Evolutionary conservation across 2,888 invertebrate species (phyloP), one percentile per base, ranked within the genome.

Genomic region (Dolichopus griseipennis): DNA sequence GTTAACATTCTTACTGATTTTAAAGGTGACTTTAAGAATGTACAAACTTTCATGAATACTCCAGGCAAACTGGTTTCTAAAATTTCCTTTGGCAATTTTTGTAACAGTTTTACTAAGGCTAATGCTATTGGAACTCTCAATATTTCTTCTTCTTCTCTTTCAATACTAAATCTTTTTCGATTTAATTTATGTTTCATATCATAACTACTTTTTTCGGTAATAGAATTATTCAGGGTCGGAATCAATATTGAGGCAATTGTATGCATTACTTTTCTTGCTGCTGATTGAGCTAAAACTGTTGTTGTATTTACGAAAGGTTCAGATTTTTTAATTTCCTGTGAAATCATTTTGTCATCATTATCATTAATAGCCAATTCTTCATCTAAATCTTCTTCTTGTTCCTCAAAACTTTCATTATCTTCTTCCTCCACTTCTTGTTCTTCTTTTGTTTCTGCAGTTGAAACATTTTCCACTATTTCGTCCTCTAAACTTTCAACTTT

Each of bases 121-220:
- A 97, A 81, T 0, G 96, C 95, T 69, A 99, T 90, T 0, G 98
- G 97, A 9, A 97, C 92, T 65, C 94, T 85, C 71, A 92, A 83
- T 74, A 96, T 88, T 76, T 97, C 96, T 72, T 95, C 93, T 75
- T 92, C 90, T 77, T 97, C 96, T n/a, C 90, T 87, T 74, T 89
- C 90, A 10, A 84, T 80, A 27, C 87, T 85, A 2, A 85, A 85
- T 43, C 85, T 86, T 68, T 88, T 88, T 2, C 90, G 86, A 76
- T 92, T 92, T 0, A 90, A 80, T 76, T 93, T 93, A 77, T 94
- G 93, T 15, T 88, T 88, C 41, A 82, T 84, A 73, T 93, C 93
- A 72, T 89, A 88, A 9, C 86, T 87, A 0, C 90, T 90, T 78
- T 89, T 82, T 69, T 87, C 86, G 0, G 88, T 85, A 27, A 93